Conservation (phyloP, 2,888 invertebrate genomes). For the Eupeodes luniger region DNA sequence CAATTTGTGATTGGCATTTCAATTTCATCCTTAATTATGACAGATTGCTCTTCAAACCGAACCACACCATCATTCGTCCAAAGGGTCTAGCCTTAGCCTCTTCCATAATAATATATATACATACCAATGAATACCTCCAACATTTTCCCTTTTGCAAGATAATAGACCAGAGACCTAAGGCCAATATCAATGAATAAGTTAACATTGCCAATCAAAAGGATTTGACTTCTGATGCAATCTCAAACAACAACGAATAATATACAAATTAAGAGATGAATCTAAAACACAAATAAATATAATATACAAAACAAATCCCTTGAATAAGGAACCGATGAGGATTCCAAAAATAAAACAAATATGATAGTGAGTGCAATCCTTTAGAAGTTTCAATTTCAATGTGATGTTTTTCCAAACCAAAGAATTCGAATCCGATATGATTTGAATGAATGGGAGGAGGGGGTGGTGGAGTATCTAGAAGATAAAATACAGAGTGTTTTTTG, state of each 20-base stretch:
- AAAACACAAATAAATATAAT: not conserved
- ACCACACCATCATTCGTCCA: not conserved
- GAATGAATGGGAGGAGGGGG: not conserved
- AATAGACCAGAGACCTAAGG: not conserved
- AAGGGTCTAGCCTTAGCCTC: not conserved
- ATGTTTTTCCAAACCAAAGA: not conserved
- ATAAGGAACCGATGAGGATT: not conserved
- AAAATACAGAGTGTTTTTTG: constrained; percentile 14
- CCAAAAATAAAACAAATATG: not conserved
- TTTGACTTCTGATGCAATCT: constrained; percentile 21
- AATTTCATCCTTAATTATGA: constrained; percentile 61
- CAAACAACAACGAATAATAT: not conserved
- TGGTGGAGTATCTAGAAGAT: not conserved
- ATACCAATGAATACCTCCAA: not conserved
- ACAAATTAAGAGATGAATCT: not conserved
- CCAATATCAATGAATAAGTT: not conserved
- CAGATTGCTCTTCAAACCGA: constrained; percentile 12
- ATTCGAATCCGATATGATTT: constrained; percentile 20
- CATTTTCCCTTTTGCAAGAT: not conserved
- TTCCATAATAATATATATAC: not conserved
- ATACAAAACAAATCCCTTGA: constrained; percentile 11
- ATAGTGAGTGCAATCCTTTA: not conserved
- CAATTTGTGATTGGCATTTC: constrained; percentile 66
- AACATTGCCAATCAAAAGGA: constrained; percentile 27
- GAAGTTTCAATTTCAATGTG: constrained; percentile 24